Conservation (phyloP, 1,140 invertebrate species). For the Lepidurus packardi region DNA sequence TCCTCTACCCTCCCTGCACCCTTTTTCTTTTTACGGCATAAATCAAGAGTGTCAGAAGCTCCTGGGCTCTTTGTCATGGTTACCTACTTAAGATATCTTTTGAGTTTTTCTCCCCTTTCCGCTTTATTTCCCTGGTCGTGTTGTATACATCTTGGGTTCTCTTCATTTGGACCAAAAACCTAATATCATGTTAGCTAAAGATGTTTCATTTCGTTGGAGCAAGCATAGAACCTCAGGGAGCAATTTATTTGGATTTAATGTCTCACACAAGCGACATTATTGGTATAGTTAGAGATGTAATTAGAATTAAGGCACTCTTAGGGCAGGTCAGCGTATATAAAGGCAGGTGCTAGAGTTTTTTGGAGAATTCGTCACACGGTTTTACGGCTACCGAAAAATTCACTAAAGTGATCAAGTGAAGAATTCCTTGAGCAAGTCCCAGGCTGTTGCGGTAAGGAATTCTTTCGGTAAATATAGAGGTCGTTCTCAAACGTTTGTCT, state of each 20-base stretch:
- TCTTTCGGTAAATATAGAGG: not conserved
- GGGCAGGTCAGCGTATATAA: not conserved
- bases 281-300: not conserved
- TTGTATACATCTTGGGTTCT: not conserved
- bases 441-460: not conserved
- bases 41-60: slow-evolving; percentile 13
- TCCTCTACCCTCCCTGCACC: not conserved
- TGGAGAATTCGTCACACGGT: not conserved
- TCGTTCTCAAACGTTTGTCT: not conserved
- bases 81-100: slow-evolving; percentile 16
- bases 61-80: not conserved
- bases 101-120: not conserved
- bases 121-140: not conserved
- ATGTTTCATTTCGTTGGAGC: slow-evolving; percentile 15
- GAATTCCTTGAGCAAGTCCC: slow-evolving; percentile 9
- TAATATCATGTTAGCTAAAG: not conserved
- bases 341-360: not conserved
- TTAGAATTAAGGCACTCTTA: not conserved
- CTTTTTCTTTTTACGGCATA: not conserved
- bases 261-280: slow-evolving; percentile 8
- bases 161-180: not conserved
- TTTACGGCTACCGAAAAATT: not conserved
- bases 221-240: not conserved
- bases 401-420: not conserved
- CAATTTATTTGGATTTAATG: slow-evolving; percentile 4